Evolutionary conservation across 2,888 invertebrate genomes (phyloP), one percentile per base, ranked within the genome.

Genomic region (Polietes domitor): DNA sequence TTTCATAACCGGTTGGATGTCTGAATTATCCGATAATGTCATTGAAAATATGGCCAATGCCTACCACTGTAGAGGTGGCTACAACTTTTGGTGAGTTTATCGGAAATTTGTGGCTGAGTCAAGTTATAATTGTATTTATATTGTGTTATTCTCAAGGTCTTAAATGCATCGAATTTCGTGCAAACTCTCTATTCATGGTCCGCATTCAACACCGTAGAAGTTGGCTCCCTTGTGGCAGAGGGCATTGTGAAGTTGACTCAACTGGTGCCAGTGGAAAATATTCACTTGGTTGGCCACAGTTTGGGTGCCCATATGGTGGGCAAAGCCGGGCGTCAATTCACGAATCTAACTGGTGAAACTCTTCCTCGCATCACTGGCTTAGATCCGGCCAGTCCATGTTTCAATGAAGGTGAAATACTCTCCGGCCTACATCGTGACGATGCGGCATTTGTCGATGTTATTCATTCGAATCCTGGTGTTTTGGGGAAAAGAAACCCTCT

Each of bases 351-450:
- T 1, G 89, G 88, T 4, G 28, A 75, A 17, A 21, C 75, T 37
- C 71, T 92, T 41, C 84, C 87, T 15, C 89, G 90, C 1, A 86
- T 92, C 7, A 92, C 91, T 0, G 92, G 91, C 0, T 80, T 92
- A 50, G 92, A 92, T 88, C 91, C 92, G 3, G 92, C 91, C 0
- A 90, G 88, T 78, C 90, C 90, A 1, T 92, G 91, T 58, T 91
- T 91, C 80, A 88, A 89, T 76, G 88, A 89, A 58, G 89, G 88
- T 43, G 86, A 89, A 74, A 76, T 77, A 5, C 78, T 90, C n/a
- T 80, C 86, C 0, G 90, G 90, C 0, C 43, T 91, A 10, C 78
- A 87, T 26, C 87, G 88, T 2, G 90, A 91, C 9, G 91, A 91
- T 88, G 91, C 91, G 17, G 80, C 82, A 0, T 91, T 89, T 72